Conservation (phyloP, 2,797 vertebrate genomes). For the Lepilemur septentrionalis region DNA sequence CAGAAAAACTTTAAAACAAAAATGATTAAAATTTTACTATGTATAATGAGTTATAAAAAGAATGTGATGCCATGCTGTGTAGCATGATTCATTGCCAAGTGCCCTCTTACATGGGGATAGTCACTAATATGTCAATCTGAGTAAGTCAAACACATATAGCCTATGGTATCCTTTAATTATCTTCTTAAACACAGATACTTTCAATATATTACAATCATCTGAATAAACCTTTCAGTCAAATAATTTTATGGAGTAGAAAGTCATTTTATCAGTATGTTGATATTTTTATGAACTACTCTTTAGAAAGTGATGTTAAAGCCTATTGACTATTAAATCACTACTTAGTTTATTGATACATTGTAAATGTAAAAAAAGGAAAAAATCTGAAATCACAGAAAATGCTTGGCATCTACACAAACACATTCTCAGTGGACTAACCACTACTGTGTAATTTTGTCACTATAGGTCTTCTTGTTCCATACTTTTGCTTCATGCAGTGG, state of each 20-base stretch:
- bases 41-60: constrained; percentile 77
- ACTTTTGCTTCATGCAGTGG: constrained; percentile 89
- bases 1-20: constrained; percentile 78
- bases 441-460: constrained; percentile 85
- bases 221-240: constrained; percentile 82
- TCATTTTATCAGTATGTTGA: constrained; percentile 70
- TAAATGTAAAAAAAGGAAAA: constrained; percentile 79
- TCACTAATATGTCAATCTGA: constrained; percentile 79
- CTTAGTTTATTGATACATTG: constrained; percentile 77
- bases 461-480: constrained; percentile 83
- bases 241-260: constrained; percentile 79
- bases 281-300: constrained; percentile 74
- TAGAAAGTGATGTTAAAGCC: constrained; percentile 79
- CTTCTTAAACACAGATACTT: constrained; percentile 81
- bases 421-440: constrained; percentile 88
- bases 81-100: constrained; percentile 64
- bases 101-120: constrained; percentile 73
- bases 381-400: constrained; percentile 86
- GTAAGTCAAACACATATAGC: constrained; percentile 75
- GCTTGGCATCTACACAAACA: constrained; percentile 89
- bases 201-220: constrained; percentile 83
- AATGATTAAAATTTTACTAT: constrained; percentile 73
- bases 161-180: constrained; percentile 81
- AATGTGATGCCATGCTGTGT: constrained; percentile 77
- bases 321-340: constrained; percentile 79